Evolutionary conservation across 1,140 invertebrate species (phyloP), one percentile per base, ranked within the genome.

Genomic region (Myzus persicae): DNA sequence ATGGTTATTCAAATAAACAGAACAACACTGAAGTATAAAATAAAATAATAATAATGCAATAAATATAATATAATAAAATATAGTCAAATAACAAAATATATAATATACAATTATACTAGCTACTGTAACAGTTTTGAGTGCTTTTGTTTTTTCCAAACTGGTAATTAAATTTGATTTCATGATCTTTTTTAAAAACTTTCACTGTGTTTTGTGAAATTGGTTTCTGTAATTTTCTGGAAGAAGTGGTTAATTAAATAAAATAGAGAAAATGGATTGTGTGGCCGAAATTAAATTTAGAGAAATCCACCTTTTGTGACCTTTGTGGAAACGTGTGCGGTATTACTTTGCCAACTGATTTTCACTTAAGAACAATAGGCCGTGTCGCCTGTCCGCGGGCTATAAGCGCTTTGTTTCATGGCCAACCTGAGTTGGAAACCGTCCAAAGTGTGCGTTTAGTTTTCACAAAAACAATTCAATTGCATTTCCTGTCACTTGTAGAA

Each of bases 311-410:
- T 36, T n/a, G 8, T 82, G 67, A 82, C 48, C 90, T 76, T 76
- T 91, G 22, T 44, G 22, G 20, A 42, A 2, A 76, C 40, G 54
- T 20, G 24, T 89, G 48, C 46, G 46, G 48, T 54, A 67, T 67
- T 42, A 36, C 90, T 82, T 18, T 92, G 67, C 90, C 90, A 92
- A 92, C 67, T 92, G 90, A 82, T 92, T 91, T 92, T 92, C 90
- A 82, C 90, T 82, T 92, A 81, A 82, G 67, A 82, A 92, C 90
- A 92, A 92, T 92, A 81, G 67, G n/a, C 24, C n/a, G 22, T 92
- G 44, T 92, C 42, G 67, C 20, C 59, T 76, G 54, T 76, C 90
- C 40, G 24, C n/a, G 90, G n/a, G 8, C n/a, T 18, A n/a, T 46
- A 46, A 82, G 67, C 44, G 67, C n/a, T 48, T 92, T 92, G 90